Evolutionary conservation across 2,888 invertebrate genomes (phyloP).

Genomic region (Drosophila austrosaltans): DNA sequence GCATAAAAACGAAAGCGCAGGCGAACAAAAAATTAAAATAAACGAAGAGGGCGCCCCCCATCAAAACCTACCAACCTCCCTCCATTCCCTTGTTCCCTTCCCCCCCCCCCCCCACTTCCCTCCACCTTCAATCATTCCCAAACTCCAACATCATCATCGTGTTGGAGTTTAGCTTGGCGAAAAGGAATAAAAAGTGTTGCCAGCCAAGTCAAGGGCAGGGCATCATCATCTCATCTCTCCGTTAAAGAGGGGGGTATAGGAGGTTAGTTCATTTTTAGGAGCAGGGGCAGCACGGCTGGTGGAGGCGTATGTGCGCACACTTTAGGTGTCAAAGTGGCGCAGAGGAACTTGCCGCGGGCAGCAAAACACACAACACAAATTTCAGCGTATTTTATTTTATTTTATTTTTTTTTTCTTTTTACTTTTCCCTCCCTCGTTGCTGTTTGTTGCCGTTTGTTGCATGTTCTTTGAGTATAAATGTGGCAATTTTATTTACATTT

Average conservation of each 20-base stretch:
- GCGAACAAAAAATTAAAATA: slow-evolving; percentile 77
- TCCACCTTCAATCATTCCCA: not conserved
- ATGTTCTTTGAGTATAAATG: slow-evolving; percentile 52
- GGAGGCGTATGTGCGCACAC: slow-evolving; percentile 74
- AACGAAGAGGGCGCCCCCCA: slow-evolving; percentile 60
- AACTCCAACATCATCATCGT: not conserved
- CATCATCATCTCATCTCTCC: not conserved
- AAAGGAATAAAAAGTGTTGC: slow-evolving; percentile 41
- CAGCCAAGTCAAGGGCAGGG: slow-evolving; percentile 48
- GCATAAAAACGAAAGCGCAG: slow-evolving; percentile 73
- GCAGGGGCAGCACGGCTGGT: slow-evolving; percentile 6
- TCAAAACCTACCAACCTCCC: not conserved
- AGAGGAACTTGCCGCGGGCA: slow-evolving; percentile 44
- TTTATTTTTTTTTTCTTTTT: slow-evolving; percentile 27
- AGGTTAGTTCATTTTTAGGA: not conserved
- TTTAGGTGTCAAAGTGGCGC: slow-evolving; percentile 76
- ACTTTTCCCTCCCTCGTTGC: no score
- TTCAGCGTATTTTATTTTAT: slow-evolving; percentile 9
- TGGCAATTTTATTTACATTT: slow-evolving; percentile 76
- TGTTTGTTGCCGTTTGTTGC: slow-evolving; percentile 2
- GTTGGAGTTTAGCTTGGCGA: slow-evolving; percentile 23
- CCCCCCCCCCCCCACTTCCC: not conserved
- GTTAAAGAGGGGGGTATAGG: not conserved
- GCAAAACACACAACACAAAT: slow-evolving; percentile 27
- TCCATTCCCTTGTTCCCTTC: not conserved